Base-by-base conservation (phyloP, 1,140 invertebrate species). In the Calliphora vicina region DNA sequence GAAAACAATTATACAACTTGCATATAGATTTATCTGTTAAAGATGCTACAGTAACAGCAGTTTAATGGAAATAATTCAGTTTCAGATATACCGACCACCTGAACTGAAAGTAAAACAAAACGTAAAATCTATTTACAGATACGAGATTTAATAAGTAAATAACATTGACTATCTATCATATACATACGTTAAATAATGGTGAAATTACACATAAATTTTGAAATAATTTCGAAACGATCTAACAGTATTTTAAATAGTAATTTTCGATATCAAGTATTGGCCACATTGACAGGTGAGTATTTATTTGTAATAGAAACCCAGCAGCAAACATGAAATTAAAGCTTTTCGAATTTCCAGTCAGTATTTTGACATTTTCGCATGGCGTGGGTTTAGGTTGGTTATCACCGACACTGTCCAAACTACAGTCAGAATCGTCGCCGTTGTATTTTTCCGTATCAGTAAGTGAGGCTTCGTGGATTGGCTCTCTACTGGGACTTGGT, bases 351-450 rank as follows among this genome's bases (percentile, higher is more conserved):
- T 42, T 71, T 13, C 50, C n/a, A 92, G 91, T 90, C 0, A 91
- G 90, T 42, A 88, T 92, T 27, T 89, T 91, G 15, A 91, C 91
- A 3, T 91, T 92, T 78, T 87, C 88, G 0, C 91, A 91, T 85
- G 91, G 91, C 8, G 87, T 91, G 13, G 90, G 91, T 20, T 86
- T 91, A 20, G 91, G 91, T 5, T 92, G 91, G 91, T 83, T 91
- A 0, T 91, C 91, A 0, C 91, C 91, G 0, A 91, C 87, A 0
- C 43, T 89, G 0, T 82, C 84, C 0, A 86, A 86, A 50, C 86
- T 89, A 20, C 86, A 87, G 45, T 84, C 85, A 0, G 15, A 84
- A 1, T 82, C 88, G 17, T 82, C 87, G 0, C 88, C 89, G 0
- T 80, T 90, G 17, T 81, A 85, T 5, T 89, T 89, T 81, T 27